These are phyloP conservation scores for Tokudaia muenninki DNA, from an alignment of 2,797 vertebrate genomes.

Conservation along the genomic window DNA sequence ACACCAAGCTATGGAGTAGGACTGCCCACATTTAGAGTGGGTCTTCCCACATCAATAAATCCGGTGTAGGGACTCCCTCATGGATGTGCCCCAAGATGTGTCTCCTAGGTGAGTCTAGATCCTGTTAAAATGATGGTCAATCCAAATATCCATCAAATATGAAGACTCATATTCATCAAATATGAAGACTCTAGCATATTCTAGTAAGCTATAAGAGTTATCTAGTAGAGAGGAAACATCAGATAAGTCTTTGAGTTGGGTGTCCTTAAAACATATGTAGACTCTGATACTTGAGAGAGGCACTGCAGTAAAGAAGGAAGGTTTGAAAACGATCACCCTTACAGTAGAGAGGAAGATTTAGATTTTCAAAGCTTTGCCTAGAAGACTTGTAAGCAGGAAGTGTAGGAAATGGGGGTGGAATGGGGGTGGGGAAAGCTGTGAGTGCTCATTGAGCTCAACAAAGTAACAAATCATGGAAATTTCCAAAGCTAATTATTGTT, in stretches of 20 bases:
- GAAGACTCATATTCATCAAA: background rate
- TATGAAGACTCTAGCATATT: background rate
- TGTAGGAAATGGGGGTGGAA: background rate
- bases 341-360: background rate
- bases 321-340: background rate
- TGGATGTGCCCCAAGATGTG: background rate
- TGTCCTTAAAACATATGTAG: background rate
- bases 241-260: conserved; percentile 2
- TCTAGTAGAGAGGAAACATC: conserved; percentile 2
- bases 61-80: background rate
- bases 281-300: background rate
- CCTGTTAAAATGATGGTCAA: background rate
- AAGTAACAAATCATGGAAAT: conserved; percentile 61
- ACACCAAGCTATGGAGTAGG: background rate
- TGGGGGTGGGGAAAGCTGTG: background rate
- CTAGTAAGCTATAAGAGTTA: background rate
- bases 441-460: conserved; percentile 53
- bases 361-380: conserved; percentile 56
- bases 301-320: background rate
- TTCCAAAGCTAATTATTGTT: conserved; percentile 69
- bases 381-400: conserved; percentile 25
- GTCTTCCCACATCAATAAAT: background rate
- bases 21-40: background rate
- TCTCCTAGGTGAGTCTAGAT: background rate
- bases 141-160: background rate